Evolutionary conservation across 2,888 invertebrate species (phyloP), one percentile per base, ranked within the genome.

Genomic region (Tanaodytes sp.): DNA sequence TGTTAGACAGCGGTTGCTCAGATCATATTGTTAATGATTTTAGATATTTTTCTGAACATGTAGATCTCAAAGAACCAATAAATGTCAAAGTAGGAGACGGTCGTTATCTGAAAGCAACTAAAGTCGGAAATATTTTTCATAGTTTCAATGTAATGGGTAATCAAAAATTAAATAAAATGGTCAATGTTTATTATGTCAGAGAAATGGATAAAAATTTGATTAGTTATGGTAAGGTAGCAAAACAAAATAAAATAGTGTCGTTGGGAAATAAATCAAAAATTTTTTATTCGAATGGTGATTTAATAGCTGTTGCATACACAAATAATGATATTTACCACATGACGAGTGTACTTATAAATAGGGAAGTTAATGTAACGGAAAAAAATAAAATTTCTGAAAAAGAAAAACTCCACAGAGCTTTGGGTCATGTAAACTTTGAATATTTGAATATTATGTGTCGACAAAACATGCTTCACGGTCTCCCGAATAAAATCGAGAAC

Each of bases 281-380:
- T 36, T 65, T 37, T 39, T 16, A 68, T 42, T 15, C 20, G 36
- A 11, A 46, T 27, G 46, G 48, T 14, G 20, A 70, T 14, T 51
- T 73, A 61, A 73, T 52, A 5, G 70, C 67, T 14, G 39, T 70
- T 9, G 73, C 71, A 14, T 40, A 42, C 11, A 71, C 71, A 66
- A 37, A 46, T 27, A 48, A 64, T 37, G 33, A 39, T 11, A 19
- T 71, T 2, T 69, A 71, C 58, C 48, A 49, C 33, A 59, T 69
- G 33, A 59, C n/a, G 1, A 62, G 45, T 54, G 8, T 8, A 43
- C 31, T 1, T n/a, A 33, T 3, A 36, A 14, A 8, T 48, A 30
- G 11, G 12, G 23, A 30, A 23, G 16, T 18, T 54, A 27, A 2
- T 20, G 1, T 33, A 54, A 8, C 9, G 46, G 8, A 59, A 11